A percentile compares a stretch with the other conserved stretches of the same genome.
These are phyloP conservation scores for Arge pagana DNA, from an alignment of 2,888 invertebrate species.

Conservation along the genomic window DNA sequence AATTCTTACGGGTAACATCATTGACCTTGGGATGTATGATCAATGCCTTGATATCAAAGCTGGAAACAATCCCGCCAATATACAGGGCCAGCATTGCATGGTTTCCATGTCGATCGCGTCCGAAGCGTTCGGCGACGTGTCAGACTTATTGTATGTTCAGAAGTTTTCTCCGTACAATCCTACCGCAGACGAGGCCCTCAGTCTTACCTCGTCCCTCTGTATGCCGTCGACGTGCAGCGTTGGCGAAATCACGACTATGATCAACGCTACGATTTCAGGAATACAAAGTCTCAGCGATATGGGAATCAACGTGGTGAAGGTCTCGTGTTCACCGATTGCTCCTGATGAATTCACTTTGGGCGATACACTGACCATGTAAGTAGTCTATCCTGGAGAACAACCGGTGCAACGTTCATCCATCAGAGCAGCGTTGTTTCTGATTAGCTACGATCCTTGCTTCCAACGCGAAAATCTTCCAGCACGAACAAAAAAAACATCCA, in stretches of 20 bases:
- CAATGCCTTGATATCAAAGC: conserved; percentile 51
- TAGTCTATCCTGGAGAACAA: too few species aligned
- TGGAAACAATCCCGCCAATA: conserved; percentile 36
- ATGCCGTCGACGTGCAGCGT: conserved; percentile 56
- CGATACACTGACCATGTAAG: conserved; percentile 6
- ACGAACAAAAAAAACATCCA: not conserved
- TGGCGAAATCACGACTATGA: conserved; percentile 39
- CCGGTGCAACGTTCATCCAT: too few species aligned
- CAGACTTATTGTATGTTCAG: not conserved
- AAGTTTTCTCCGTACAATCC: conserved; percentile 6
- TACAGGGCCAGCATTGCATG: conserved; percentile 57
- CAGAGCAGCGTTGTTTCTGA: too few species aligned
- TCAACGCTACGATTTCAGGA: conserved; percentile 19
- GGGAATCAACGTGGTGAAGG: not conserved
- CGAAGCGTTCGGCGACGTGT: not conserved
- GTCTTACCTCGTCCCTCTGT: conserved; percentile 54
- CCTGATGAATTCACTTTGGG: not conserved
- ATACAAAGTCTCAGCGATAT: not conserved
- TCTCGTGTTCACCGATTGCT: conserved; percentile 3
- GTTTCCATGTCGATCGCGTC: conserved; percentile 13
- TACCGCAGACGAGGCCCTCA: not conserved
- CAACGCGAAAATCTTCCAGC: too few species aligned
- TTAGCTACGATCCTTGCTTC: too few species aligned
- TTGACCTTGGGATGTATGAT: conserved; percentile 58
- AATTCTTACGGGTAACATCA: conserved; percentile 56